These are phyloP conservation scores for Caradrina kadenii DNA, from an alignment of 2,888 invertebrate genomes.

Conservation along the genomic window DNA sequence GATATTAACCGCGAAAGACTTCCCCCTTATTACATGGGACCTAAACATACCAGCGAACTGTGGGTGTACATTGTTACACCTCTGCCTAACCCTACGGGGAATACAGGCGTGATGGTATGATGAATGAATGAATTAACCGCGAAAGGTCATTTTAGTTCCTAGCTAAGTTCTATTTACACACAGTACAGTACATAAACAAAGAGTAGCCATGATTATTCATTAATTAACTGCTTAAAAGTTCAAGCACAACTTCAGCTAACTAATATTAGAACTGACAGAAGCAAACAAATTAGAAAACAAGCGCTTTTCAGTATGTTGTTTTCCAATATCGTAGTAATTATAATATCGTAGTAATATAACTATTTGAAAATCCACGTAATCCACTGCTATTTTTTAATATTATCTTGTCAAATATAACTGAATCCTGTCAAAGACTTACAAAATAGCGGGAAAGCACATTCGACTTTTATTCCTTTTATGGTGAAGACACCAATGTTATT, in stretches of 20 bases:
- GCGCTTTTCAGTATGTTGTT: constrained; percentile 9
- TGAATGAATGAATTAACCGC: too few species aligned
- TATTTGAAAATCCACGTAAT: background rate
- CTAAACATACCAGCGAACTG: too few species aligned
- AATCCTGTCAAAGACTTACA: too few species aligned
- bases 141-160: too few species aligned
- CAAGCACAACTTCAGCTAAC: constrained; percentile 18
- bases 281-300: constrained; percentile 34
- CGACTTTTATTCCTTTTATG: background rate
- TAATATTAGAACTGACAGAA: constrained; percentile 44
- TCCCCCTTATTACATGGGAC: too few species aligned
- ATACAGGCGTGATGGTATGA: too few species aligned
- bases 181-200: constrained; percentile 3
- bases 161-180: background rate
- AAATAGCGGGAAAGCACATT: background rate
- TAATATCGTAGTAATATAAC: constrained; percentile 7
- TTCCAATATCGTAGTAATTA: constrained; percentile 27
- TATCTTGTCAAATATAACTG: background rate
- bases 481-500: background rate
- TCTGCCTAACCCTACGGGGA: too few species aligned
- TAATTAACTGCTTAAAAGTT: constrained; percentile 23
- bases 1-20: too few species aligned
- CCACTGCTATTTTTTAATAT: background rate
- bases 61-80: too few species aligned
- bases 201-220: constrained; percentile 12